Evolutionary conservation across 1,140 invertebrate genomes (phyloP), one percentile per base, ranked within the genome.

Genomic region (Aradophagus sp.): DNA sequence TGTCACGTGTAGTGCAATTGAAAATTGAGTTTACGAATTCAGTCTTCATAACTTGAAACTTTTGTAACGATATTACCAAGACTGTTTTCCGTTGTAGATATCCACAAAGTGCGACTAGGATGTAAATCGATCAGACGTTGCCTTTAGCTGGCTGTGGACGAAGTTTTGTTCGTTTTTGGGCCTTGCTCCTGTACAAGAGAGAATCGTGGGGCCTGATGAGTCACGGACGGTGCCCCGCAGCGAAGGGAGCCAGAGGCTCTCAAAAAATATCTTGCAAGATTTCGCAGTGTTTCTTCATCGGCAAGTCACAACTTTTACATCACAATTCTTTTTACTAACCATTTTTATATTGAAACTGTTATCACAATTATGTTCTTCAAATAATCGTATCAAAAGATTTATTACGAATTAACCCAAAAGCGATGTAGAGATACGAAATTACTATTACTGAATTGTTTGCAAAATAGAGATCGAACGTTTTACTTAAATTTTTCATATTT

Each of bases 181-280:
- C 79, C 78, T 71, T 81, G 81, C 81, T 84, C 75, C 82, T 38
- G 78, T 84, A 83, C 77, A 81, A 80, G 77, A 80, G 80, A 78
- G 80, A 82, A 81, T 82, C 79, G 71, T 80, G 82, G 81, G 82
- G 82, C 78, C 82, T 84, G 84, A 84, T 85, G 84, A 85, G 81
- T 85, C 84, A 85, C 77, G 81, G 75, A 82, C 72, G 81, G 75
- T 84, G 80, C 82, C 82, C 82, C 78, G 78, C 78, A 74, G 82
- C 80, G 82, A 80, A 77, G 71, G 66, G 71, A 56, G 27, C 26
- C 82, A 83, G 80, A 67, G 84, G 73, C 36, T 82, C 82, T 84
- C 82, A 82, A 76, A 70, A 61, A 48, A 48, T 52, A 62, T 35
- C 19, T 55, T 47, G 16, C 10, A 15, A 56, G 38, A 41, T 11